Base-by-base conservation (phyloP, 2,113 vertebrate species). In the Sporophila hypoxantha region DNA sequence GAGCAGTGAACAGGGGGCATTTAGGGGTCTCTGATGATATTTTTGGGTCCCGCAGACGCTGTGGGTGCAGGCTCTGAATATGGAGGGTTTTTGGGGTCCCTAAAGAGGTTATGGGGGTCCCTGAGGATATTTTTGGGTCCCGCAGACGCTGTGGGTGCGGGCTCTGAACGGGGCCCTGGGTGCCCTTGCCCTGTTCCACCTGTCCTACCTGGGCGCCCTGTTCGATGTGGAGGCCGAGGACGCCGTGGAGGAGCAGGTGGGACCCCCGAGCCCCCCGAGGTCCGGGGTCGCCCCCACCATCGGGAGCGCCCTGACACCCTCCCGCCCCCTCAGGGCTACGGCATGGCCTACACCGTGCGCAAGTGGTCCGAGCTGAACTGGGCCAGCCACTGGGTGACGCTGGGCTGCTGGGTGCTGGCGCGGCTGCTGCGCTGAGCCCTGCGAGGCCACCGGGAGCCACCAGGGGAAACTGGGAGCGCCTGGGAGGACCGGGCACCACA, bases 301-400 rank as follows among this genome's bases (percentile, higher is more conserved):
- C 2, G 16, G 16, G 9, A 30, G 13, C 2, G 5, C 52, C 50
- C 41, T 4, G 22, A 27, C 3, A 2, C 27, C 34, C 3, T 17
- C 41, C 3, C 2, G 27, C 39, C 42, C 22, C 76, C 42, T n/a
- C 76, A 79, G 80, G 80, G 80, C 12, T 82, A 74, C 3, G 80
- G 80, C 3, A 74, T 74, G 68, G 60, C 59, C 41, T 56, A 82
- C 50, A 82, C 80, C 1, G 69, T 65, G 59, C 80, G 80, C 60
- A 82, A 74, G 10, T 82, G 80, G 80, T 82, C 80, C 1, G 80
- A 74, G 80, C 80, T 82, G 50, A 74, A 74, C 69, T 74, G 80
- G 80, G 80, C 80, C 37, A 56, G 80, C 3, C 80, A 74, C 30
- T 82, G 80, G 80, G 59, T 82, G 50, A 82, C 34, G 7, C 30